Evolutionary conservation across 2,113 vertebrate genomes (phyloP), one percentile per base, ranked within the genome.

Genomic region (Phalacrocorax brasilianus): DNA sequence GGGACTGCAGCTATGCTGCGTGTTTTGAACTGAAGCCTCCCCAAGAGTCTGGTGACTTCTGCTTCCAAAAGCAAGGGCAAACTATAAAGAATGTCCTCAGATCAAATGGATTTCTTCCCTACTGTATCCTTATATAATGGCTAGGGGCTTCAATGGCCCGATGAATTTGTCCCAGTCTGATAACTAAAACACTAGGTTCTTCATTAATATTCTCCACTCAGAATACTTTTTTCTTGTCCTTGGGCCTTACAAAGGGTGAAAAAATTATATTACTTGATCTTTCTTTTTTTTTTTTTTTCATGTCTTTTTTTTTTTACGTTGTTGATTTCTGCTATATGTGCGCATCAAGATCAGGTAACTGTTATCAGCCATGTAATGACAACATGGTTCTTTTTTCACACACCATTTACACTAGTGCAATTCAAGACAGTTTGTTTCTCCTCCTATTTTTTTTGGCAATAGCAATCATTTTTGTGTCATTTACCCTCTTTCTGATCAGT

Each of bases 1-100:
- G 40, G 50, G 45, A 72, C 67, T 93, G 40, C 38, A 81, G 65
- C 17, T 73, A 58, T 61, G 40, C 59, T 67, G 21, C 28, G 6
- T 81, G 27, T 87, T 92, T 93, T 92, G 73, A 95, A 85, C 65
- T 65, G 62, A 84, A 81, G 27, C 33, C 24, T 95, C 66, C 65
- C 61, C 77, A 86, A 75, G 84, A 83, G 70, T 82, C 62, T 93
- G 38, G 49, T 79, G 77, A 91, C 27, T 96, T 92, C 72, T 92
- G 30, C 35, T 94, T 97, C 94, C 73, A 89, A 94, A 96, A 91
- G 68, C 76, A 95, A 97, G 89, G 92, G 58, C 66, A 91, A 78
- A 87, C 92, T 93, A 73, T 61, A 97, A 94, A 93, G 74, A 61
- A 68, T 53, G 38, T 72, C 62, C 65, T 89, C 70, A 92, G 88